phyloP scores from a whole-genome alignment of 1,140 invertebrate species.

The Alviniconcha marisindica region DNA sequence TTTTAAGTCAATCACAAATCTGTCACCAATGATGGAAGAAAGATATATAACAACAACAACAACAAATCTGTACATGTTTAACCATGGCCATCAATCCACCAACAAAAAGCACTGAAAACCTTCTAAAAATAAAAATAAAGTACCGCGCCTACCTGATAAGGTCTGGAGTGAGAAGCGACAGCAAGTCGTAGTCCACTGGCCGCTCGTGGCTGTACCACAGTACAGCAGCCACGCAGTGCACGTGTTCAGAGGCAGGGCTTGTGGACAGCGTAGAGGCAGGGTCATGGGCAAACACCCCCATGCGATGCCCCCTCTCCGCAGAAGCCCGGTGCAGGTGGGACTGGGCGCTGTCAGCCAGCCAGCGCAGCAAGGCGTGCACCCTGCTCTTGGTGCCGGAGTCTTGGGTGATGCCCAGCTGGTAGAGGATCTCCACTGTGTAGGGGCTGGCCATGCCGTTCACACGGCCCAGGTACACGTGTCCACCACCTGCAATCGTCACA shows the following conservation, averaged over 20 bases:
- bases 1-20: too few species aligned
- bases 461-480: constrained; percentile 61
- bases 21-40: too few species aligned
- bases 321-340: constrained; percentile 14
- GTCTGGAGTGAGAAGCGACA: constrained; percentile 64
- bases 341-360: constrained; percentile 77
- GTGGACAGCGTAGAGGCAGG: constrained; percentile 46
- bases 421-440: constrained; percentile 87
- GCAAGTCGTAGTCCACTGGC: constrained; percentile 77
- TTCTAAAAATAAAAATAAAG: too few species aligned
- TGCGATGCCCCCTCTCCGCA: neutral
- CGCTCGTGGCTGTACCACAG: constrained; percentile 86
- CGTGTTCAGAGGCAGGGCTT: constrained; percentile 75
- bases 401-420: constrained; percentile 83
- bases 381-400: constrained; percentile 72
- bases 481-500: constrained; percentile 21
- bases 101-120: too few species aligned
- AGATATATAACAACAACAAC: too few species aligned
- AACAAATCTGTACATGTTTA: too few species aligned
- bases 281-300: neutral
- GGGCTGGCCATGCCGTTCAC: constrained; percentile 77
- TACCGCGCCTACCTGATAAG: constrained; percentile 66
- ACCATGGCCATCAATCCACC: too few species aligned
- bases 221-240: constrained; percentile 86
- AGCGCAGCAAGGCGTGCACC: constrained; percentile 80